Evolutionary conservation across 2,113 vertebrate genomes (phyloP), one percentile per base, ranked within the genome.

Genomic region (Atrichornis clamosus): DNA sequence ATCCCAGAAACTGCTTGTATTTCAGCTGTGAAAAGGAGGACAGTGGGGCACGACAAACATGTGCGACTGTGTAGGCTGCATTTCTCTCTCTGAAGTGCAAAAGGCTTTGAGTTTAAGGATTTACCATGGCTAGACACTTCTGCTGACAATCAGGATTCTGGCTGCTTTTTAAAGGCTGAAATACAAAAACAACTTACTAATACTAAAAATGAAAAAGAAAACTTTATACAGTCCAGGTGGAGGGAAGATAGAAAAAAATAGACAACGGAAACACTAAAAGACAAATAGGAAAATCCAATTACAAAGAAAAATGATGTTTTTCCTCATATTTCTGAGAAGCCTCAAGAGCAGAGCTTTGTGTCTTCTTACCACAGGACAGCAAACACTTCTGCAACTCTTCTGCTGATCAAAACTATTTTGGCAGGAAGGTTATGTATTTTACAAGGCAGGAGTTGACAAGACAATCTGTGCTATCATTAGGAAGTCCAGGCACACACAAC

Each of bases 101-200:
- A 89, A 95, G n/a, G 59, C 92, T 60, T 90, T 88, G 59, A 72
- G n/a, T 90, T 83, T 72, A 84, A 89, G 92, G 86, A 87, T 90
- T 95, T 93, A 75, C 73, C 76, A 3, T 49, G 90, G 95, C 93
- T 93, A 94, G 93, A 89, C 96, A 79, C 73, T 5, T 0, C 44
- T 90, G 73, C 90, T 94, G 96, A 93, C 76, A 86, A 0, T 82
- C 90, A 76, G 83, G 80, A 81, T 88, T 65, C 65, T 64, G 76
- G 7, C 80, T 86, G 56, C 90, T 94, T 81, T 81, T 49, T 55
- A 86, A 78, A 93, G 37, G 33, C 62, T 93, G 63, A 87, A 91
- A 80, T 78, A 53, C 18, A 78, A 89, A 94, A 86, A 8, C 69
- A 86, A 16, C 56, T 70, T 64, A 10, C 68, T 82, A 92, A 82